Evolutionary conservation across 2,888 invertebrate genomes (phyloP).

Genomic region (Cantharis lateralis): DNA sequence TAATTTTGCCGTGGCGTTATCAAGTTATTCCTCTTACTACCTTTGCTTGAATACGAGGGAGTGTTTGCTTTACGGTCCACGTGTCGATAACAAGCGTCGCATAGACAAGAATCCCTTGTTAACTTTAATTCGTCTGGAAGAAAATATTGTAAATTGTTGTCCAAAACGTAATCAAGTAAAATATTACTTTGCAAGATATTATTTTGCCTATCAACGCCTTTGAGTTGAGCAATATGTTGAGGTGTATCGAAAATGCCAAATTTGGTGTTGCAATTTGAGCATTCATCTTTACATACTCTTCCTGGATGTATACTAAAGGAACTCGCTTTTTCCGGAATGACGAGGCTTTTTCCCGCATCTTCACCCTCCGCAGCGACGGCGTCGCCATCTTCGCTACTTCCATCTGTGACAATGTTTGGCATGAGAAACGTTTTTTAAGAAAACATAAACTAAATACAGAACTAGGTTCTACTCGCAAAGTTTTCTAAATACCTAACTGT

Average conservation of each 20-base stretch:
- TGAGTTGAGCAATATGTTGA: constrained; percentile 85
- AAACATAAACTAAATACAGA: background rate
- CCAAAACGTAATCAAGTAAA: background rate
- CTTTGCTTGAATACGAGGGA: constrained; percentile 66
- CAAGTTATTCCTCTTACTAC: constrained; percentile 46
- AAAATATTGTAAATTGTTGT: background rate
- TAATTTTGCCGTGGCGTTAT: constrained; percentile 53
- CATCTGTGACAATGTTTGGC: constrained; percentile 44
- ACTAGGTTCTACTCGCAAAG: background rate
- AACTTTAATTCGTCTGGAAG: constrained; percentile 76
- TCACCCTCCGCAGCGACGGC: constrained; percentile 49
- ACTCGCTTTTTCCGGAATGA: constrained; percentile 86
- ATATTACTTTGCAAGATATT: constrained; percentile 76
- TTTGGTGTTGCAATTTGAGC: constrained; percentile 85
- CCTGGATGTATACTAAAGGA: constrained; percentile 87
- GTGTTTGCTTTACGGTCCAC: constrained; percentile 82
- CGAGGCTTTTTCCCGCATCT: constrained; percentile 64
- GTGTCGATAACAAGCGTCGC: constrained; percentile 86
- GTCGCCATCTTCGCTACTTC: constrained; percentile 56
- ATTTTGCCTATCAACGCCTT: constrained; percentile 78
- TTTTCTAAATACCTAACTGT: background rate
- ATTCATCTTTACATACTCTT: constrained; percentile 80
- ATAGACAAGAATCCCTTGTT: constrained; percentile 82
- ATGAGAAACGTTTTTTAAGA: background rate
- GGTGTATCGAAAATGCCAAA: constrained; percentile 86